Evolutionary conservation across 1,140 invertebrate genomes (phyloP), one percentile per base, ranked within the genome.

Genomic region (Hylaeus volcanicus): DNA sequence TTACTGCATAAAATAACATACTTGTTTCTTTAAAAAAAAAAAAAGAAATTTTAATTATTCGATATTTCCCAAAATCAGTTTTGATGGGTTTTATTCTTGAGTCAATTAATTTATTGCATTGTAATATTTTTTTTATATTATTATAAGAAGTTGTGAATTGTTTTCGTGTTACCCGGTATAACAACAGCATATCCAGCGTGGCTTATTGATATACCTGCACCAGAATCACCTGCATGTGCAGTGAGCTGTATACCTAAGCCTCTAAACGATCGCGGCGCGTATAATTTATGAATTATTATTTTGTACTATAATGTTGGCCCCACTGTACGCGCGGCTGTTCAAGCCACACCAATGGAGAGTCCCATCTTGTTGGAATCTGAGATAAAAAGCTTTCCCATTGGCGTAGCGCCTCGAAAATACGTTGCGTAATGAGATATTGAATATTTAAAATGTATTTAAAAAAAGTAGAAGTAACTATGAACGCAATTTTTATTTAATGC

Each of bases 261-360:
- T 86, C 89, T 89, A 90, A 91, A 88, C 88, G 88, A 87, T 88
- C 86, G 83, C 72, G 83, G 83, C 88, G 86, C 84, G 87, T 89
- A 91, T 91, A 91, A 92, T 92, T 91, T 91, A 92, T 91, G 90
- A 92, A 91, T 92, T 92, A 92, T 92, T 91, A 91, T 91, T 92
- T 90, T 88, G 89, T 89, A 87, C 86, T 87, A 88, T 90, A 90
- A 90, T 92, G 89, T 90, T 81, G 81, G 81, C 64, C 66, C 61
- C 69, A 81, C 65, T 51, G 83, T 85, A 85, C 74, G 63, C 79
- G 68, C 69, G 71, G 79, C 84, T 80, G 68, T 82, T 82, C 83
- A 76, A 86, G 74, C 63, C 76, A 61, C 75, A 75, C 68, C 79
- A 66, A 68, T 43, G 73, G 78, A 82, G 74, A 82, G 79, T 75